These are phyloP conservation scores for Myxocyprinus asiaticus DNA, from an alignment of 2,113 vertebrate genomes.

Conservation along the genomic window DNA sequence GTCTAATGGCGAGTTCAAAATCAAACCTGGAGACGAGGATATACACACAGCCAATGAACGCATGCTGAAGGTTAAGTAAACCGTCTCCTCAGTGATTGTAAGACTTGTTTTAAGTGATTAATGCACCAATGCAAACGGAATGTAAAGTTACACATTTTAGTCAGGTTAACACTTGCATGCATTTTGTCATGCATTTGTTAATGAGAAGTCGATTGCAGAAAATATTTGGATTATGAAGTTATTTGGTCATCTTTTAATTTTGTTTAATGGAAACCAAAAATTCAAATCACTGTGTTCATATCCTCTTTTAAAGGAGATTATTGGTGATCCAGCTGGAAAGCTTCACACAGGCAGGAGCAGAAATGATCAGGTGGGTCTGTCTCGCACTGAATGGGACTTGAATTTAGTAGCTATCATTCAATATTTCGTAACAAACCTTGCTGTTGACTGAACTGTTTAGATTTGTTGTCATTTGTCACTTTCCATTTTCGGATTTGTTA, in stretches of 20 bases:
- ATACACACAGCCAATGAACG: slow-evolving; percentile 95
- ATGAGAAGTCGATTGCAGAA: too few species aligned
- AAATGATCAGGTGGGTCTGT: slow-evolving; percentile 86
- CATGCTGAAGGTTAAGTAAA: slow-evolving; percentile 82
- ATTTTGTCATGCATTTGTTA: too few species aligned
- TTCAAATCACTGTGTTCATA: not conserved
- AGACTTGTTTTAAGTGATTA: too few species aligned
- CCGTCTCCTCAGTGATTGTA: not conserved
- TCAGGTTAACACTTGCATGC: too few species aligned
- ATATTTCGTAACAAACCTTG: not conserved
- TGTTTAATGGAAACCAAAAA: not conserved
- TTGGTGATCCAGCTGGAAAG: slow-evolving; percentile 88
- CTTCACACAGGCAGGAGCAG: slow-evolving; percentile 92
- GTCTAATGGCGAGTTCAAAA: slow-evolving; percentile 79
- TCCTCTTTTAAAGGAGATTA: slow-evolving; percentile 82
- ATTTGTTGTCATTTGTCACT: not conserved
- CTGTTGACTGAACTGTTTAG: not conserved
- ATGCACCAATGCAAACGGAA: too few species aligned
- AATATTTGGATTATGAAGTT: too few species aligned
- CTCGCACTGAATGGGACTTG: not conserved
- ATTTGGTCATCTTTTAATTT: not conserved
- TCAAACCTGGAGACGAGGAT: slow-evolving; percentile 85
- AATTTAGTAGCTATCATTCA: not conserved
- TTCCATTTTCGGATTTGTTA: not conserved
- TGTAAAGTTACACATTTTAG: too few species aligned